phyloP scores from a whole-genome alignment of 2,888 invertebrate species.

The Spodoptera littoralis region DNA sequence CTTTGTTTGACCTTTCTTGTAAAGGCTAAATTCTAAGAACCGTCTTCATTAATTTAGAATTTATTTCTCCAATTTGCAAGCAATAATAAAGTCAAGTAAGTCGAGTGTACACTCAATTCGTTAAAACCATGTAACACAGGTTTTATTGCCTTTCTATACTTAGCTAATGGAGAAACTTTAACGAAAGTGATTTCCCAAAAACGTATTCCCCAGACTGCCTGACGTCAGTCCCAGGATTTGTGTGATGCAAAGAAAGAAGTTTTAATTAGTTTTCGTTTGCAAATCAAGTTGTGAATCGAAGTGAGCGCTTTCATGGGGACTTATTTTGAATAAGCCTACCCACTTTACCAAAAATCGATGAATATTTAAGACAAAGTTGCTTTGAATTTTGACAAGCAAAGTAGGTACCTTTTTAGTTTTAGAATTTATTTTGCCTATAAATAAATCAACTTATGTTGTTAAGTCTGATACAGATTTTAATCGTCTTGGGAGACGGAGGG shows the following conservation, averaged over 20 bases:
- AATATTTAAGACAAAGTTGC: constrained; percentile 35
- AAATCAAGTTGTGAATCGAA: constrained; percentile 38
- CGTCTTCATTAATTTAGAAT: too few species aligned
- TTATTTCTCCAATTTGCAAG: too few species aligned
- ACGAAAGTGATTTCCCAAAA: constrained; percentile 42
- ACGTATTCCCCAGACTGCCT: constrained; percentile 32
- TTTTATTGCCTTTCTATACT: constrained; percentile 40
- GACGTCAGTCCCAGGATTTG: constrained; percentile 36
- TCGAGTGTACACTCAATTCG: constrained; percentile 15
- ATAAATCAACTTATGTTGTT: constrained; percentile 41
- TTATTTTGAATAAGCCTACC: constrained; percentile 18
- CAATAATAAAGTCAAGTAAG: too few species aligned
- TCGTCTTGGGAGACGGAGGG: constrained; percentile 17
- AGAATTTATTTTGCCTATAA: constrained; percentile 25
- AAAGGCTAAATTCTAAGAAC: too few species aligned
- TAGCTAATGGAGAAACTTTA: constrained; percentile 45
- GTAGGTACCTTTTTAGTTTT: constrained; percentile 11
- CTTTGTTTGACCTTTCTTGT: too few species aligned
- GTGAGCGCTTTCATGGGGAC: constrained; percentile 19
- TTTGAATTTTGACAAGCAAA: constrained; percentile 9
- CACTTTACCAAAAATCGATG: constrained; percentile 11
- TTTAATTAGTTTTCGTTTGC: constrained; percentile 53
- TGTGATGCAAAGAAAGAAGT: constrained; percentile 48
- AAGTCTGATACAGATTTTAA: constrained; percentile 25
- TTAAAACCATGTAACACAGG: constrained; percentile 17